Base-by-base conservation (phyloP, 2,888 invertebrate species). In the Branchellion lobata region DNA sequence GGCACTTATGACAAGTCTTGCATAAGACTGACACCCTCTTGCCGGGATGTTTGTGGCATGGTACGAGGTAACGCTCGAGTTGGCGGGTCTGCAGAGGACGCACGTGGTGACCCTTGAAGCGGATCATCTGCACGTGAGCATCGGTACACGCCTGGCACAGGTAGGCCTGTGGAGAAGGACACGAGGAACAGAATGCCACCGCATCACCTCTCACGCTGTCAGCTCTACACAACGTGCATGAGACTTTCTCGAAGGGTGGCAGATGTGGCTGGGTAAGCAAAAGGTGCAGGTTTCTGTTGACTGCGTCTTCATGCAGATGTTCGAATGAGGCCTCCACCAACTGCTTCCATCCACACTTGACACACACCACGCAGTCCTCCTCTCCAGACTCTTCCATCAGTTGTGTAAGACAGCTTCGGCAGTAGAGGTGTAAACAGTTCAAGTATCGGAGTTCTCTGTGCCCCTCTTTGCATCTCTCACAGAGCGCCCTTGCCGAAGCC, bases 141-240 rank as follows among this genome's bases (percentile, higher is more conserved):
- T 24, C n/a, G 11, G 21, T 57, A n/a, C 61, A 57, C n/a, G 8
- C 61, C 24, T 18, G n/a, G 61, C 61, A 57, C 21, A 57, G 21
- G 3, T 5, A 57, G 21, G 61, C 61, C 3, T 57, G 61, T n/a
- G 5, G n/a, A 18, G 61, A n/a, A 3, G 61, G 61, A 57, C 61
- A 57, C 24, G 61, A 57, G n/a, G 61, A 8, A 57, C 61, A 57
- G 61, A 24, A 57, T 18, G 21, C 61, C 11, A 57, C 61, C 3
- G 61, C 61, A 5, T 57, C n/a, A 14, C 61, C 61, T n/a, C 61
- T 57, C 24, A 57, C 24, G n/a, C 21, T 57, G 61, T 57, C 61
- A 24, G n/a, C 14, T n/a, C 21, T 57, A n/a, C 61, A 57, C 8
- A 57, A n/a, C 3, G 61, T 57, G n/a, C 61, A 57, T 18, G 21